These are phyloP conservation scores for Eilema griseolum DNA, from an alignment of 2,888 invertebrate species.

Conservation along the genomic window DNA sequence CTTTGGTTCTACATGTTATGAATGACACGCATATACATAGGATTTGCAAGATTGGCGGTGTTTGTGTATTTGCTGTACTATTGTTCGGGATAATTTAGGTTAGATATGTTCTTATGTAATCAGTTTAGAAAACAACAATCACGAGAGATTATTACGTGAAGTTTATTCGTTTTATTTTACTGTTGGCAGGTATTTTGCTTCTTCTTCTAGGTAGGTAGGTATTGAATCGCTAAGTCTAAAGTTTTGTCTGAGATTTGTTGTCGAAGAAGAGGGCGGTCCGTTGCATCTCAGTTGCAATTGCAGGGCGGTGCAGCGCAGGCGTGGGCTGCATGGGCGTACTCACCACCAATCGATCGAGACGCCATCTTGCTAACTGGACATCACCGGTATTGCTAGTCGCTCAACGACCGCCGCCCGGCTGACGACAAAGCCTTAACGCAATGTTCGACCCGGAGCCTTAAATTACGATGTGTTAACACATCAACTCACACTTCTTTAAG, in stretches of 20 bases:
- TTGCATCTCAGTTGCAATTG: slow-evolving; percentile 71
- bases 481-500: not conserved
- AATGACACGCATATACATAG: slow-evolving; percentile 67
- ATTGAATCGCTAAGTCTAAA: slow-evolving; percentile 18
- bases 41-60: slow-evolving; percentile 59
- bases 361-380: slow-evolving; percentile 81
- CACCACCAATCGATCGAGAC: slow-evolving; percentile 78
- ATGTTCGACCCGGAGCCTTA: slow-evolving; percentile 29
- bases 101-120: not conserved
- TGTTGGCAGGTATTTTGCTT: not conserved
- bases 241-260: slow-evolving; percentile 30
- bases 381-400: slow-evolving; percentile 66
- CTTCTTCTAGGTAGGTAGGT: too few relatives aligned
- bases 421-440: slow-evolving; percentile 41
- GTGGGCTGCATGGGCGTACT: slow-evolving; percentile 81
- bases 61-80: slow-evolving; percentile 46
- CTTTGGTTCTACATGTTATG: slow-evolving; percentile 51
- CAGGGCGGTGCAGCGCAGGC: slow-evolving; percentile 83
- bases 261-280: slow-evolving; percentile 63
- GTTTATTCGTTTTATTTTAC: not conserved
- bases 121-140: not conserved
- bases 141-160: too few relatives aligned
- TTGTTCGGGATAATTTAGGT: slow-evolving; percentile 30
- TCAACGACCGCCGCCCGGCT: slow-evolving; percentile 50
- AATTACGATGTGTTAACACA: not conserved